phyloP scores from a whole-genome alignment of 92 coral and sea anemone species.

The Isaurus tuberculatus region DNA sequence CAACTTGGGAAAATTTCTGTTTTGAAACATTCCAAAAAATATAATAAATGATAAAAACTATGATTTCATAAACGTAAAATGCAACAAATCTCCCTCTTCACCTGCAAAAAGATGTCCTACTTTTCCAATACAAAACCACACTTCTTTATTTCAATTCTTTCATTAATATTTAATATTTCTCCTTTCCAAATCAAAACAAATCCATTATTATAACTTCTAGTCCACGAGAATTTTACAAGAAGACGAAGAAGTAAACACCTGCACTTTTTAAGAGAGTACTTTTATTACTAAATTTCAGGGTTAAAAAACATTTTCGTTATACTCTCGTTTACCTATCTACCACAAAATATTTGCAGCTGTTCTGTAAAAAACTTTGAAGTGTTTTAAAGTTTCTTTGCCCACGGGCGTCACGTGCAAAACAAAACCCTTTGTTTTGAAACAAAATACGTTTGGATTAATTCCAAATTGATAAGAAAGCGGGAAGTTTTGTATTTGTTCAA shows the following conservation, averaged over 20 bases:
- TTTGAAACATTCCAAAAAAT: not conserved
- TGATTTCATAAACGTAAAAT: not conserved
- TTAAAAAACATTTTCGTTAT: not conserved
- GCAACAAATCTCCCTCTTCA: not conserved
- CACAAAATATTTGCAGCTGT: slow-evolving; percentile 14
- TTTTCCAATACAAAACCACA: not conserved
- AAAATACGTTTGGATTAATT: not conserved
- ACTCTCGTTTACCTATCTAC: not conserved
- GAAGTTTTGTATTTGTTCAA: not conserved
- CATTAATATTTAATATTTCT: slow-evolving; percentile 35
- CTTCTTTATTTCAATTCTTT: slow-evolving; percentile 23
- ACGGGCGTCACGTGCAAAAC: not conserved
- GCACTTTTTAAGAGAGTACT: slow-evolving; percentile 4
- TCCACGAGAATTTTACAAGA: slow-evolving; percentile 14
- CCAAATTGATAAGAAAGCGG: not conserved
- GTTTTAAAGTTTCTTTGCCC: not conserved
- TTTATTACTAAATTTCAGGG: slow-evolving; percentile 8
- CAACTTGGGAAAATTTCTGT: not conserved
- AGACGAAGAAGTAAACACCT: slow-evolving; percentile 2
- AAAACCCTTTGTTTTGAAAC: slow-evolving; percentile 22
- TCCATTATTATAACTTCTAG: slow-evolving; percentile 5
- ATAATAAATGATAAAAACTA: not conserved
- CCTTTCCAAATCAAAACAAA: slow-evolving; percentile 19
- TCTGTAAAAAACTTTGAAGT: not conserved
- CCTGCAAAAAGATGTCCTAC: not conserved